Conservation (phyloP, 2,113 vertebrate genomes). For the Epinephelus cyanopodus region DNA sequence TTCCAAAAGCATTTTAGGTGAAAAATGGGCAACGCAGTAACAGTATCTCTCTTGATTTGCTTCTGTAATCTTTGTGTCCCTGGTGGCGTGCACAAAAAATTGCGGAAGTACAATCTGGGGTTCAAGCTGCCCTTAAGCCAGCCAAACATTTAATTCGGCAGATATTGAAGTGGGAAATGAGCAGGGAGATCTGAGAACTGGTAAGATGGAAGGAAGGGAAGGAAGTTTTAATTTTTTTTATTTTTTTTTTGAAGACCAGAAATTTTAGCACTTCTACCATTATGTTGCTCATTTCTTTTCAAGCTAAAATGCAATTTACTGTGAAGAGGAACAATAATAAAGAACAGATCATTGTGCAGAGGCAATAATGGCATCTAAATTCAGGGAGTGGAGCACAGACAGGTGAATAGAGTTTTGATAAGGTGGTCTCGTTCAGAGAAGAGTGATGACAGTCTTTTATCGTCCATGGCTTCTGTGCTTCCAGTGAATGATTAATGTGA, state of each 20-base stretch:
- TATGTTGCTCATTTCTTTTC: not conserved
- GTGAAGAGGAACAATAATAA: slow-evolving; percentile 3
- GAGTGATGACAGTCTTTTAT: slow-evolving; percentile 45
- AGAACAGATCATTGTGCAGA: not conserved
- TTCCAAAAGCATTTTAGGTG: no score
- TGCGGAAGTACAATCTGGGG: no score
- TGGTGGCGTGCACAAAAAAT: no score
- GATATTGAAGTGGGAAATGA: no score
- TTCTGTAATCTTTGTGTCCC: no score
- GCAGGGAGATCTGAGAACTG: no score
- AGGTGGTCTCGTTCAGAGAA: slow-evolving; percentile 36
- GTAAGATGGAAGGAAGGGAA: no score
- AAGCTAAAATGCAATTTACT: not conserved
- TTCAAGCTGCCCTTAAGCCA: no score
- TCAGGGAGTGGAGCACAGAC: slow-evolving; percentile 2
- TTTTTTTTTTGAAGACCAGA: not conserved
- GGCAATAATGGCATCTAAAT: slow-evolving; percentile 12
- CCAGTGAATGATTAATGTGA: slow-evolving; percentile 51
- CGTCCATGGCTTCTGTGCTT: slow-evolving; percentile 17
- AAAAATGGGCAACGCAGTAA: no score
- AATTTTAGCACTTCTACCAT: not conserved
- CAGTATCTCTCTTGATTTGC: no score
- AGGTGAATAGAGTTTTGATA: slow-evolving; percentile 35
- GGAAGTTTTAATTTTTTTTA: no score
- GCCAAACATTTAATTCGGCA: no score